Conservation (phyloP, 2,113 vertebrate species). For the Colaptes auratus region DNA sequence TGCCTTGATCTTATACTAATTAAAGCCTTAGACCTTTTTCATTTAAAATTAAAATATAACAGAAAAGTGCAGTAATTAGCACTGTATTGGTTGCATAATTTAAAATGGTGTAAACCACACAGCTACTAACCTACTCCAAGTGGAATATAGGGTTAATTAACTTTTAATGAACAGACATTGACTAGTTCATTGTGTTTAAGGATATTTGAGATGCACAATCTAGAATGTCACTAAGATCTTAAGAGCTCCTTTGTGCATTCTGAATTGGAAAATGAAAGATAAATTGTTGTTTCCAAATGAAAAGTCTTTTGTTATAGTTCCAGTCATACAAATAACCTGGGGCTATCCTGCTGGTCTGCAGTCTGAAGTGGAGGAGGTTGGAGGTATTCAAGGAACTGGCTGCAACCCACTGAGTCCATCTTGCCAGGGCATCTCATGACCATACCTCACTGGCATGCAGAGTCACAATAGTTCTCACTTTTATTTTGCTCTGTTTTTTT, state of each 20-base stretch:
- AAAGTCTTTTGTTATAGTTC: background rate
- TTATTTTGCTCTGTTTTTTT: background rate
- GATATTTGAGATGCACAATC: background rate
- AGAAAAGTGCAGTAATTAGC: conserved; percentile 41
- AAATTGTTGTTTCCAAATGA: background rate
- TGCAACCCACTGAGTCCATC: background rate
- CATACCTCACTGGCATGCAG: accelerated
- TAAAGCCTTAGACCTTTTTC: conserved; percentile 28
- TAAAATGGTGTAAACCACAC: conserved; percentile 53
- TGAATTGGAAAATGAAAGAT: background rate
- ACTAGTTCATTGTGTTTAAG: background rate
- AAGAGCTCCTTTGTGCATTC: background rate
- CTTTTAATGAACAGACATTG: conserved; percentile 11
- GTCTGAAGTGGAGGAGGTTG: background rate
- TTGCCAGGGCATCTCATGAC: background rate
- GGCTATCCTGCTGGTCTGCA: background rate
- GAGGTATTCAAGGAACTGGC: background rate
- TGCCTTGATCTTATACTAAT: conserved; percentile 13
- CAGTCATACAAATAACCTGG: background rate
- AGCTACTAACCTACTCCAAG: background rate
- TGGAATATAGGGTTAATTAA: conserved; percentile 4
- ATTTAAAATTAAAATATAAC: conserved; percentile 23
- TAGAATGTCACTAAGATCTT: background rate
- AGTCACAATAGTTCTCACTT: accelerated
- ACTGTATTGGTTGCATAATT: conserved; percentile 22